Evolutionary conservation across 2,888 invertebrate genomes (phyloP).

Genomic region (Drosophila neonasuta): DNA sequence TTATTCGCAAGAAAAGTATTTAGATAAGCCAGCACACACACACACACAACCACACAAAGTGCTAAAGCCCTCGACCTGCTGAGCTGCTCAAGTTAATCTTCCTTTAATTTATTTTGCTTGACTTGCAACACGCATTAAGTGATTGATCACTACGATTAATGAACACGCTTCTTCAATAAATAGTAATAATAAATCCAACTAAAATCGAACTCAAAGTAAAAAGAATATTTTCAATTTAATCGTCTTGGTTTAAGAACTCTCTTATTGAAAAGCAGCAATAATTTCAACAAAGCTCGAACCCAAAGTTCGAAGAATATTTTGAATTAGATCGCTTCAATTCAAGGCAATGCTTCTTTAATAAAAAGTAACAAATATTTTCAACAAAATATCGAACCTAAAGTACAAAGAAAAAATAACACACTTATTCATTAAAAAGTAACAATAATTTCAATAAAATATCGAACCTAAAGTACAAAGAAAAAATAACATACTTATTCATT

Average conservation of each 20-base stretch:
- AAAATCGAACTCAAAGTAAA: background rate
- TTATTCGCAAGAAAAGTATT: slow-evolving; percentile 12
- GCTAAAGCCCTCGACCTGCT: background rate
- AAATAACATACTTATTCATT: too few species aligned
- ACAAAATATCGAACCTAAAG: background rate
- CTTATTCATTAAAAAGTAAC: background rate
- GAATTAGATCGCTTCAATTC: too few species aligned
- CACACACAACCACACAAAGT: background rate
- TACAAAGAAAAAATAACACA: background rate
- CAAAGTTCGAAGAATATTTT: too few species aligned
- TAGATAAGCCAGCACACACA: slow-evolving; percentile 2
- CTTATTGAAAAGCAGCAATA: too few species aligned
- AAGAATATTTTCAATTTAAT: background rate
- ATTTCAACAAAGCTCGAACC: too few species aligned
- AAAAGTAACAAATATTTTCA: background rate
- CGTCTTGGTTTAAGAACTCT: background rate
- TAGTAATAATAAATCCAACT: background rate
- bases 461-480: too few species aligned
- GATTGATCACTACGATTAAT: background rate
- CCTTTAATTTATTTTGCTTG: background rate
- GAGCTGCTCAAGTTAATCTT: too few species aligned
- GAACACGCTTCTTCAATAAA: background rate
- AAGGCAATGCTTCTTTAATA: background rate
- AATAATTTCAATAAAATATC: too few species aligned
- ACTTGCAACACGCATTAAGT: background rate